A percentile compares a stretch with the other conserved stretches of the same genome.
phyloP scores from a whole-genome alignment of 2,113 vertebrate genomes.

The Menidia beryllina region DNA sequence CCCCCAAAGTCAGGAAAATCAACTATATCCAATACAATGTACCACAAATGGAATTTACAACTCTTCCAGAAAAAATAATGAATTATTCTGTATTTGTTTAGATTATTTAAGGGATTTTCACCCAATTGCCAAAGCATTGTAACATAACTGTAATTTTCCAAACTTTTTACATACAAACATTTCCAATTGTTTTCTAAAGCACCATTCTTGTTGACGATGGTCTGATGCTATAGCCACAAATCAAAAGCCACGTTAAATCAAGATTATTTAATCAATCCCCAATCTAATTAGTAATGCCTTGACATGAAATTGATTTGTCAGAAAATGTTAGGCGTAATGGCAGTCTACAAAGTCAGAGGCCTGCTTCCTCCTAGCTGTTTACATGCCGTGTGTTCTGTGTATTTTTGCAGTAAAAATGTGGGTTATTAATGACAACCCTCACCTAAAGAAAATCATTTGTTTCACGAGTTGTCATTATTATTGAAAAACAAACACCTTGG shows the following conservation, averaged over 20 bases:
- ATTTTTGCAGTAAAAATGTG: slow-evolving; percentile 16
- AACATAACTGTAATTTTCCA: neutral
- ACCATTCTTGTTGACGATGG: too few relatives aligned
- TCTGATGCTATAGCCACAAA: neutral
- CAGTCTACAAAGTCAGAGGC: neutral
- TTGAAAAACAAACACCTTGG: slow-evolving; percentile 8
- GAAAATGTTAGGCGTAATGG: neutral
- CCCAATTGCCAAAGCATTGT: neutral
- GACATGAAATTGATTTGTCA: slow-evolving; percentile 1
- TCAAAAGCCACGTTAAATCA: neutral
- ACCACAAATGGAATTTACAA: neutral
- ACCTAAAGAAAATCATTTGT: neutral
- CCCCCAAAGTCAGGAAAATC: neutral
- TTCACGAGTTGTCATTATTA: neutral
- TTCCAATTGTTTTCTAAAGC: neutral
- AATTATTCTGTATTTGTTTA: neutral
- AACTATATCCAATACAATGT: neutral
- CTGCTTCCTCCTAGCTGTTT: neutral
- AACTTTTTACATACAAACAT: neutral
- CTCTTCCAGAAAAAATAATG: neutral
- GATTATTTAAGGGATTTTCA: neutral
- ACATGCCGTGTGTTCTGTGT: slow-evolving; percentile 10
- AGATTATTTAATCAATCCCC: neutral
- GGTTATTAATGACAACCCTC: slow-evolving; percentile 12
- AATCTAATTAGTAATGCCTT: neutral